phyloP scores from a whole-genome alignment of 2,888 invertebrate genomes.

The Drosophila picticornis region DNA sequence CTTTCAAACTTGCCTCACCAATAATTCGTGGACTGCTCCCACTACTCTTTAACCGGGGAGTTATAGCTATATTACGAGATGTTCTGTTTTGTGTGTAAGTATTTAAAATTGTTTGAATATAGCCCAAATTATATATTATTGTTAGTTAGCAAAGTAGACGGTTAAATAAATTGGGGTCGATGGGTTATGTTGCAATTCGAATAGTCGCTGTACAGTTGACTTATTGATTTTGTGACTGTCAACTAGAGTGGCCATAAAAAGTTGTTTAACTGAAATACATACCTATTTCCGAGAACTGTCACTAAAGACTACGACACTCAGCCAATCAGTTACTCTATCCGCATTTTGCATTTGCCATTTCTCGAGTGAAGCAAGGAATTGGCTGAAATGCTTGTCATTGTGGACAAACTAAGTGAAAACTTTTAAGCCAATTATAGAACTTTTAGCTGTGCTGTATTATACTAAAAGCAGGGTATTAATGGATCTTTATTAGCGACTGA shows the following conservation, averaged over 20 bases:
- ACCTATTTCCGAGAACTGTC: background rate
- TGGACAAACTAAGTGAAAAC: background rate
- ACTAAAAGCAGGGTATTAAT: conserved; percentile 12
- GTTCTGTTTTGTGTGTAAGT: background rate
- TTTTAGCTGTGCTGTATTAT: background rate
- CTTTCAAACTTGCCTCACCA: conserved; percentile 45
- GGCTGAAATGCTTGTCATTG: background rate
- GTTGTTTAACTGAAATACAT: background rate
- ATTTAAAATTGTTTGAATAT: background rate
- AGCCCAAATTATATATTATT: background rate
- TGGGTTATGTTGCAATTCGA: too few relatives aligned
- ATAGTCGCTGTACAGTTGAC: background rate
- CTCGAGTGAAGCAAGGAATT: background rate
- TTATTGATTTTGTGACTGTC: background rate
- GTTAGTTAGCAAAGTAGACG: background rate
- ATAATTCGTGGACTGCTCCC: conserved; percentile 35
- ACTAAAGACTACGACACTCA: background rate
- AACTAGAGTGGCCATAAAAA: background rate
- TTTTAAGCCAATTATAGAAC: background rate
- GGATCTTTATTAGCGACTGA: background rate
- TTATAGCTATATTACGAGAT: too few relatives aligned
- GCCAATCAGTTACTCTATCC: background rate
- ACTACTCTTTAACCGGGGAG: background rate
- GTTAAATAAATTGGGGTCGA: background rate
- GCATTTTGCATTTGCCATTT: background rate